These are phyloP conservation scores for Oxyruncus cristatus DNA, from an alignment of 2,113 vertebrate genomes.

Conservation along the genomic window DNA sequence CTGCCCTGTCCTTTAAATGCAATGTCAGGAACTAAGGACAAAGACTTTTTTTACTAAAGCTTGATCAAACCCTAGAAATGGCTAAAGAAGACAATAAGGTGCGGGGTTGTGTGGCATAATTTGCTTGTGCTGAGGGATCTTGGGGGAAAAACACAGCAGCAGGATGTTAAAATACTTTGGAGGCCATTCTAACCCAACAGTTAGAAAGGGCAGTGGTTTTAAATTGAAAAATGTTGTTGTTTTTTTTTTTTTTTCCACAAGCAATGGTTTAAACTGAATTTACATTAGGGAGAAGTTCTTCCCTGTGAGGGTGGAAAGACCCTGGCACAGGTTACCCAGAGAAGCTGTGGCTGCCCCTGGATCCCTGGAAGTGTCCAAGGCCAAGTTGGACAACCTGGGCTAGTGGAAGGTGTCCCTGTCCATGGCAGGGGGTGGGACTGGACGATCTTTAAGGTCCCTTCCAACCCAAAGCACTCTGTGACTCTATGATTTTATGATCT, in stretches of 20 bases:
- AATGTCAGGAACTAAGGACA: conserved; percentile 18
- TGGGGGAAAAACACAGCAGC: neutral
- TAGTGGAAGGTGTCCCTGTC: neutral
- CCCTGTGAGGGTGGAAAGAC: neutral
- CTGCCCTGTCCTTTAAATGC: neutral
- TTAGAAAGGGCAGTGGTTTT: neutral
- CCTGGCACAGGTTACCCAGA: neutral
- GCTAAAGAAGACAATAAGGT: neutral
- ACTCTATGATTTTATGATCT: neutral
- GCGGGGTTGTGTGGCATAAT: neutral
- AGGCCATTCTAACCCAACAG: neutral
- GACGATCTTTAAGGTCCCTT: neutral
- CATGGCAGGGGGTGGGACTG: neutral
- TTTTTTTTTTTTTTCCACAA: neutral
- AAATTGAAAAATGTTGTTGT: neutral
- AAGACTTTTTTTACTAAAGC: neutral
- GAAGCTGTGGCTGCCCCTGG: neutral
- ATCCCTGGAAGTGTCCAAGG: neutral
- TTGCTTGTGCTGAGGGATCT: neutral
- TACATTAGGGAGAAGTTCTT: neutral
- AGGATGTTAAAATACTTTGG: neutral
- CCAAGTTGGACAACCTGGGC: neutral
- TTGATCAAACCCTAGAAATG: neutral
- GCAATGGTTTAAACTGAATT: neutral
- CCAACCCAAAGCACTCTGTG: neutral